These are phyloP conservation scores for Chydorus sphaericus DNA, from an alignment of 2,888 invertebrate species.

Conservation along the genomic window DNA sequence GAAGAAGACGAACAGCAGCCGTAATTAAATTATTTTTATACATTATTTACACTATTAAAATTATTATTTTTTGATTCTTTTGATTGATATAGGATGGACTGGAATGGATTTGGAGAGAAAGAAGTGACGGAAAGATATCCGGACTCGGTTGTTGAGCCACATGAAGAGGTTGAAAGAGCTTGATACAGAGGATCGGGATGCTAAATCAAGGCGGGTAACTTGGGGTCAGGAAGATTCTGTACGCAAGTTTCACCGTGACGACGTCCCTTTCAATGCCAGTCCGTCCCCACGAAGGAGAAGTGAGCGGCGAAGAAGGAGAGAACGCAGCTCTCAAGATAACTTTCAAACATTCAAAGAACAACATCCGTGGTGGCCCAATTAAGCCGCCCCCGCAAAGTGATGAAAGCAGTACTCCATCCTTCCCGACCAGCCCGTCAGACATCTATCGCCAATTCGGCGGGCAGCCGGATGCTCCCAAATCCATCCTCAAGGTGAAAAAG, in stretches of 20 bases:
- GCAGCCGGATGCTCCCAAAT: constrained; percentile 13
- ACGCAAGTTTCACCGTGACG: constrained; percentile 3
- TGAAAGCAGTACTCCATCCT: background rate
- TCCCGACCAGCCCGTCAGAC: constrained; percentile 9
- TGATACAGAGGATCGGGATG: no score
- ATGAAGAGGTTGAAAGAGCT: no score
- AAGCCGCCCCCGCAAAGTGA: background rate
- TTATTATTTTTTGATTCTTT: no score
- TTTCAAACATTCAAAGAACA: background rate
- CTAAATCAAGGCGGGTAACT: no score
- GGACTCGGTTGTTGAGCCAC: no score
- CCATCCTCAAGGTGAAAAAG: constrained; percentile 17
- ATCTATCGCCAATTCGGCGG: constrained; percentile 11
- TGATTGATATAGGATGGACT: no score
- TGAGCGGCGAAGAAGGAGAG: background rate
- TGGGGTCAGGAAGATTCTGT: constrained; percentile 8
- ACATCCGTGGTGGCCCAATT: background rate
- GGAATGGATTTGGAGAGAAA: no score
- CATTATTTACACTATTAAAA: no score
- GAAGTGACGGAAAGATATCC: no score
- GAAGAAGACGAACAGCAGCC: constrained; percentile 15
- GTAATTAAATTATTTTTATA: no score
- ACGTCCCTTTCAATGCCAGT: background rate
- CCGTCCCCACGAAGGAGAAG: background rate
- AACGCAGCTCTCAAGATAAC: background rate